Evolutionary conservation across 2,797 vertebrate genomes (phyloP).

Genomic region (Ara ararauna): DNA sequence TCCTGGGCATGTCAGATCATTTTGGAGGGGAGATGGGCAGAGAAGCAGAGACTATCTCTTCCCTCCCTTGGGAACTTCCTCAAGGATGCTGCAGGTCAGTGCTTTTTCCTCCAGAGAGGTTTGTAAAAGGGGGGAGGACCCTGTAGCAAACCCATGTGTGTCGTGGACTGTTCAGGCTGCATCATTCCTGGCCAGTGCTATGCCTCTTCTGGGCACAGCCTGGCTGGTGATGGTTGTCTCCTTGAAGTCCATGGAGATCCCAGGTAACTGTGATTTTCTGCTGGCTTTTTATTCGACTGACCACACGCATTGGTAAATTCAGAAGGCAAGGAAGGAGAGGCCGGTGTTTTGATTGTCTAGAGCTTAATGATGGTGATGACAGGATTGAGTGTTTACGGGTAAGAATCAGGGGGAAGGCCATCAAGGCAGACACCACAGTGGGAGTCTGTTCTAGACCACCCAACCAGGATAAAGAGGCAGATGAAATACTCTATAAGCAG

Average conservation of each 20-base stretch:
- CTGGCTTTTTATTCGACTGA: not conserved
- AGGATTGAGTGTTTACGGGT: not conserved
- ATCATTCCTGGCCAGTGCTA: rapidly evolving
- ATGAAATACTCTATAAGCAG: not conserved
- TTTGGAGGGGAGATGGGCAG: not conserved
- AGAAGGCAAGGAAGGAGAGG: not conserved
- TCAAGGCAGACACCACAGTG: not conserved
- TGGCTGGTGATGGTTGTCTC: not conserved
- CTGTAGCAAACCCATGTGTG: rapidly evolving
- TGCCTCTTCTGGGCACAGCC: not conserved
- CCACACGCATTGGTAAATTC: not conserved
- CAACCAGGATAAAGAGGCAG: not conserved
- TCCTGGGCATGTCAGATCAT: not conserved
- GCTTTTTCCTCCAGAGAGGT: not conserved
- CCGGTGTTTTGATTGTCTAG: not conserved
- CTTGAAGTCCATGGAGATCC: not conserved
- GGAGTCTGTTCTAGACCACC: not conserved
- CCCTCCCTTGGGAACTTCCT: not conserved
- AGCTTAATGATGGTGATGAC: not conserved
- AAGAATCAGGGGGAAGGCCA: not conserved
- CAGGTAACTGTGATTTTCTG: not conserved
- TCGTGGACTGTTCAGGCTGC: not conserved
- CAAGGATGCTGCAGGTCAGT: not conserved
- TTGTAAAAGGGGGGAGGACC: not conserved
- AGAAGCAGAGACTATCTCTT: not conserved